Evolutionary conservation across 2,113 vertebrate species (phyloP).

Genomic region (Talpa occidentalis): DNA sequence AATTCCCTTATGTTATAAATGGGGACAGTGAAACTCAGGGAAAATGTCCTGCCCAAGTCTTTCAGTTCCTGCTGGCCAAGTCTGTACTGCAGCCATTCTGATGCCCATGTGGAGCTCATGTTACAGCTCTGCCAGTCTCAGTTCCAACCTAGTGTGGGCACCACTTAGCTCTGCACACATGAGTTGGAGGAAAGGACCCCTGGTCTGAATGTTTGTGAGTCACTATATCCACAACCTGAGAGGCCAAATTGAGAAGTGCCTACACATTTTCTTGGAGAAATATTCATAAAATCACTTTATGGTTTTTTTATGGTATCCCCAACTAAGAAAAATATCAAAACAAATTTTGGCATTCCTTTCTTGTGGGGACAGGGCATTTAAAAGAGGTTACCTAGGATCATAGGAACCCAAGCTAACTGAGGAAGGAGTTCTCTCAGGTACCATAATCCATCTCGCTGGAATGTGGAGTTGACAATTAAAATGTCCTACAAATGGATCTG

Average conservation of each 20-base stretch:
- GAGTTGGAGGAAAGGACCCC: background rate
- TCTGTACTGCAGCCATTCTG: background rate
- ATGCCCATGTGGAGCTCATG: background rate
- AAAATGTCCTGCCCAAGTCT: accelerated
- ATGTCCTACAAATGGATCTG: background rate
- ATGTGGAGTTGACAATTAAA: background rate
- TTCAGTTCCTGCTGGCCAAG: background rate
- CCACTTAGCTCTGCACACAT: background rate
- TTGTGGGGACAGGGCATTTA: background rate
- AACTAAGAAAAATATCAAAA: no score
- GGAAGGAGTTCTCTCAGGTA: background rate
- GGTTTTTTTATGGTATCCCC: no score
- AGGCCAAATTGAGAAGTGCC: background rate
- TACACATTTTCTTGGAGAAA: constrained; percentile 18
- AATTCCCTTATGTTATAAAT: background rate
- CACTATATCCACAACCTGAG: background rate
- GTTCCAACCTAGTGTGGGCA: background rate
- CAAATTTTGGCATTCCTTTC: background rate
- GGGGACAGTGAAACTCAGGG: background rate
- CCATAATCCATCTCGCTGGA: background rate
- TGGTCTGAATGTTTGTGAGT: background rate
- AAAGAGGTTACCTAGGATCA: background rate
- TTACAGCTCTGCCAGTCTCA: background rate
- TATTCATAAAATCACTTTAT: background rate
- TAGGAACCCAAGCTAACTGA: background rate